These are phyloP conservation scores for Vesta saturnalis DNA, from an alignment of 2,888 invertebrate genomes.

Conservation along the genomic window DNA sequence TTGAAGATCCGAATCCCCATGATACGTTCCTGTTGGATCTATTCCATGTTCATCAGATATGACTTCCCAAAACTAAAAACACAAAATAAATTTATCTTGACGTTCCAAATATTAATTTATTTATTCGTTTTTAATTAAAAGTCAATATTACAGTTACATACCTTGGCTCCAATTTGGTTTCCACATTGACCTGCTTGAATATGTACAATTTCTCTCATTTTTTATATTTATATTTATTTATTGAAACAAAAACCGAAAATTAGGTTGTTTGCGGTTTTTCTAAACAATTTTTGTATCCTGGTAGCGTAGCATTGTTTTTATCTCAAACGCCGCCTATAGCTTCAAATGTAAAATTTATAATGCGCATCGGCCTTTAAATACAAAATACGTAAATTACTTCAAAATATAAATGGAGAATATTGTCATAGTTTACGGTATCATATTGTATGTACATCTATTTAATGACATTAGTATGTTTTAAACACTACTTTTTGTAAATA, in stretches of 20 bases:
- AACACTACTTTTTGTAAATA: too few relatives aligned
- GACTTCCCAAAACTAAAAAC: conserved; percentile 88
- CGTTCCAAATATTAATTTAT: conserved; percentile 12
- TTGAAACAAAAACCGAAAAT: conserved; percentile 54
- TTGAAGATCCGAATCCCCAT: conserved; percentile 91
- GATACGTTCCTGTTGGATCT: conserved; percentile 89
- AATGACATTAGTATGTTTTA: too few relatives aligned
- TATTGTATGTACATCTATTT: too few relatives aligned
- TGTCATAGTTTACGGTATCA: too few relatives aligned
- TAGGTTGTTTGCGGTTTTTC: conserved; percentile 50
- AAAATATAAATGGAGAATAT: too few relatives aligned
- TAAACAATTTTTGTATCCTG: conserved; percentile 46
- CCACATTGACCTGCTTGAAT: conserved; percentile 79
- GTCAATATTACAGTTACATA: conserved; percentile 57
- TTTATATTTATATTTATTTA: conserved; percentile 51
- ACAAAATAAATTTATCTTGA: conserved; percentile 13
- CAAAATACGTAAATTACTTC: too few relatives aligned
- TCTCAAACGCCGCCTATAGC: background rate
- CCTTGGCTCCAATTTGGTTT: conserved; percentile 95
- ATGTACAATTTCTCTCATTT: conserved; percentile 90
- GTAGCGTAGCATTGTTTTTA: conserved; percentile 8
- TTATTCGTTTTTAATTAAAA: conserved; percentile 67
- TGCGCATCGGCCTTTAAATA: too few relatives aligned
- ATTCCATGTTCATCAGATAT: conserved; percentile 96
- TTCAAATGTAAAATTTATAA: too few relatives aligned